Evolutionary conservation across 2,113 vertebrate genomes (phyloP).

Genomic region (Pterocles orientalis): DNA sequence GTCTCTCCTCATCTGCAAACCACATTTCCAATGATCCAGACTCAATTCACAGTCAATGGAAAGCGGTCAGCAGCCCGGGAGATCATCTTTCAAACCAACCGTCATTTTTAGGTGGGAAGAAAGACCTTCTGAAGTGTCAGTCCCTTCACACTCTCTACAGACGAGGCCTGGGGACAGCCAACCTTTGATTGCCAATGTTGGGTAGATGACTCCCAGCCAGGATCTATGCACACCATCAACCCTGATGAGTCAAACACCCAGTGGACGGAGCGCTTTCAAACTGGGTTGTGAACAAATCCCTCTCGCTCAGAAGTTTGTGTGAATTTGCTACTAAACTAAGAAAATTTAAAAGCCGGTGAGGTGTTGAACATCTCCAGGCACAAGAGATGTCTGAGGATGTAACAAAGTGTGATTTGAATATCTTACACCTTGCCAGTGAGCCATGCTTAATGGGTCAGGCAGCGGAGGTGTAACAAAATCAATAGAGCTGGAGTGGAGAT

Average conservation of each 20-base stretch:
- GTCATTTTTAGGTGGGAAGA: neutral
- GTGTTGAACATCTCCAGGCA: neutral
- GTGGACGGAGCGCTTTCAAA: neutral
- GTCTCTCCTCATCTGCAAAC: neutral
- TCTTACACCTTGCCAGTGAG: conserved; percentile 58
- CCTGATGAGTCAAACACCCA: no score
- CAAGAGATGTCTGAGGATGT: neutral
- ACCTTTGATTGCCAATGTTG: fast-evolving
- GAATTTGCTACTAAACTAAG: neutral
- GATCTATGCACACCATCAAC: no score
- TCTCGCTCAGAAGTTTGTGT: neutral
- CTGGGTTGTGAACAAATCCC: neutral
- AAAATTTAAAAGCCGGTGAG: neutral
- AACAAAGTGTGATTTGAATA: neutral
- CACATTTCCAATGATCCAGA: neutral
- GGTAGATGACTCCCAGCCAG: neutral
- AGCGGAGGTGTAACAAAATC: conserved; percentile 58
- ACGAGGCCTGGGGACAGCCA: neutral
- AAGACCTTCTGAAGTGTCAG: neutral
- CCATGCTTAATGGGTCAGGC: conserved; percentile 64
- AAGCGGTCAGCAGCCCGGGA: neutral
- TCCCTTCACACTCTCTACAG: neutral
- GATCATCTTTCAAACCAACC: neutral
- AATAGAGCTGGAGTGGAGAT: conserved; percentile 23
- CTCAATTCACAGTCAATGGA: neutral